Conservation (phyloP, 2,113 vertebrate species). For the Saiga tatarica region DNA sequence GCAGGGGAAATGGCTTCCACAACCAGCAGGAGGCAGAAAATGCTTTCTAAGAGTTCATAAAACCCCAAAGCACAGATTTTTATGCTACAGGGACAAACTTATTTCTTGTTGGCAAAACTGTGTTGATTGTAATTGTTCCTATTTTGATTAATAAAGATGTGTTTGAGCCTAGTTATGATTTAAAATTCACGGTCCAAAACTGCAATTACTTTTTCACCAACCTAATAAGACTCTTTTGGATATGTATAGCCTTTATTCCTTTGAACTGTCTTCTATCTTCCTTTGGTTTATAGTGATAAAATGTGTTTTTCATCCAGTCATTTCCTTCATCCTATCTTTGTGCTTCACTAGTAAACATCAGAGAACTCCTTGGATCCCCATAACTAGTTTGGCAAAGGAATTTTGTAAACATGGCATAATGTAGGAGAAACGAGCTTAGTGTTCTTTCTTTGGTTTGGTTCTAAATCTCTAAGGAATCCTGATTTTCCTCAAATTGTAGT, state of each 20-base stretch:
- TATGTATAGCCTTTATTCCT: background rate
- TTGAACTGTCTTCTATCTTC: background rate
- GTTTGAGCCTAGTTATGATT: background rate
- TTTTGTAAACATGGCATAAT: slow-evolving; percentile 26
- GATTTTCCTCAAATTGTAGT: slow-evolving; percentile 48
- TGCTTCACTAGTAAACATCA: background rate
- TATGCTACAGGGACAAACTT: background rate
- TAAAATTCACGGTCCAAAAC: background rate
- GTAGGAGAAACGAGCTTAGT: slow-evolving; percentile 17
- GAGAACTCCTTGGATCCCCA: background rate
- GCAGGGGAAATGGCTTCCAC: background rate
- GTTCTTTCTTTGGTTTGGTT: background rate
- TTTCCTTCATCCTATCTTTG: background rate
- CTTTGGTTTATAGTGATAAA: background rate
- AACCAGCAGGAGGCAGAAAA: background rate
- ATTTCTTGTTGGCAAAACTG: background rate
- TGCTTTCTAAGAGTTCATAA: background rate
- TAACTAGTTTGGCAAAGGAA: slow-evolving; percentile 18
- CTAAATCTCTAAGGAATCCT: slow-evolving; percentile 34
- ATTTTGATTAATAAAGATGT: background rate
- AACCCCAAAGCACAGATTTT: background rate
- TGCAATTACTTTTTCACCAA: background rate
- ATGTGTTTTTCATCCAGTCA: background rate
- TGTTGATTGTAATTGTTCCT: background rate
- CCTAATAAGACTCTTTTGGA: background rate